A percentile compares a stretch with the other conserved stretches of the same genome.
These are phyloP conservation scores for Chydorus sphaericus DNA, from an alignment of 2,888 invertebrate genomes.

Conservation along the genomic window DNA sequence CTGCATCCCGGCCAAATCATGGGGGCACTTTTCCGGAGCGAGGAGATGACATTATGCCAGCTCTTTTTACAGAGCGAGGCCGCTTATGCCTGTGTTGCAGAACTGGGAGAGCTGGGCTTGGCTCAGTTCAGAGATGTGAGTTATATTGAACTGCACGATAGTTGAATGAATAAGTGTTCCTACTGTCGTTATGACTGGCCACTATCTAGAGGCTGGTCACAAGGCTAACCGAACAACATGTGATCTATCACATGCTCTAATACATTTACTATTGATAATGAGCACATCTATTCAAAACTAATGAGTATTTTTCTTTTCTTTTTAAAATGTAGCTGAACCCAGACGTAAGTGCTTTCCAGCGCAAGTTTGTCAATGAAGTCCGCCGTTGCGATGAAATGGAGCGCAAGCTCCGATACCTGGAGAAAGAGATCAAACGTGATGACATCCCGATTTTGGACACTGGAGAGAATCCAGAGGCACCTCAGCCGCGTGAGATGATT, in stretches of 20 bases:
- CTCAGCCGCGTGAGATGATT: slow-evolving; percentile 96
- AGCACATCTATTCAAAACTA: background rate
- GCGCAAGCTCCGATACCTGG: slow-evolving; percentile 84
- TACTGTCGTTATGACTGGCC: no score
- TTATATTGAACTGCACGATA: no score
- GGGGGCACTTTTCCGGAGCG: slow-evolving; percentile 91
- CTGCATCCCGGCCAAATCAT: no score
- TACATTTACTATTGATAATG: background rate
- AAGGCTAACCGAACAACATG: no score
- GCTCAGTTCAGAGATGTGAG: slow-evolving; percentile 85
- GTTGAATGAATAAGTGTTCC: background rate
- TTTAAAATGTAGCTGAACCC: slow-evolving; percentile 86
- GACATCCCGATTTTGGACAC: slow-evolving; percentile 95
- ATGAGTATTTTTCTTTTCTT: background rate
- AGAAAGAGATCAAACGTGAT: slow-evolving; percentile 93
- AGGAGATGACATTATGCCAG: slow-evolving; percentile 97
- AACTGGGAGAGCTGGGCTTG: slow-evolving; percentile 89
- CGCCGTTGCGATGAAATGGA: slow-evolving; percentile 98
- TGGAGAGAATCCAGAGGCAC: slow-evolving; percentile 96
- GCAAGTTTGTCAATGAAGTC: slow-evolving; percentile 96
- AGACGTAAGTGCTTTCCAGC: slow-evolving; percentile 93
- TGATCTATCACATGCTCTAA: no score
- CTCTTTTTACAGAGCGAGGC: slow-evolving; percentile 97
- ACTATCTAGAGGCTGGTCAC: no score
- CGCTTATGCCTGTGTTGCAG: slow-evolving; percentile 94